A percentile compares a stretch with the other conserved stretches of the same genome.
Conservation (phyloP, 2,888 invertebrate species). For the Gerris lacustris region DNA sequence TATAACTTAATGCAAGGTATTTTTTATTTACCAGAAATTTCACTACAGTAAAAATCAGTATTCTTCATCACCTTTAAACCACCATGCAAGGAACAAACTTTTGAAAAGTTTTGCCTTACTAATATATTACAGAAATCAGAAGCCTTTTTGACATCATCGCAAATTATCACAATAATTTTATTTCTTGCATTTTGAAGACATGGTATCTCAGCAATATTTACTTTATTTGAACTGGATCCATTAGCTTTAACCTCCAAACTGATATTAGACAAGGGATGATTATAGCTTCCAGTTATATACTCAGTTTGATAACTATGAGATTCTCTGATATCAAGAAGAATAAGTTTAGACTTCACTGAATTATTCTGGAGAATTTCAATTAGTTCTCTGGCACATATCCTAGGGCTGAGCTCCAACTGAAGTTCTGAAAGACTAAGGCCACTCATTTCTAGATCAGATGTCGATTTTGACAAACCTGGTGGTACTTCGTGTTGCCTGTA, state of each 20-base stretch:
- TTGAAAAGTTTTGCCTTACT: constrained; percentile 59
- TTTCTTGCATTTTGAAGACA: constrained; percentile 48
- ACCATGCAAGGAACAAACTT: constrained; percentile 76
- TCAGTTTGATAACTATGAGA: constrained; percentile 59
- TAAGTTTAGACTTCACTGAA: constrained; percentile 39
- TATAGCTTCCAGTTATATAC: constrained; percentile 67
- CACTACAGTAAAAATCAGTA: neutral
- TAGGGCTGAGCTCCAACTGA: constrained; percentile 61
- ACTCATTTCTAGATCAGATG: constrained; percentile 39
- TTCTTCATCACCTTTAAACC: constrained; percentile 47
- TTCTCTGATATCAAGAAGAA: constrained; percentile 57
- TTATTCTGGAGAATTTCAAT: constrained; percentile 52
- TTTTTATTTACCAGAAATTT: neutral
- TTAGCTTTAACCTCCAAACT: neutral
- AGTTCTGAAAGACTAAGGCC: constrained; percentile 56
- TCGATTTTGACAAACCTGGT: constrained; percentile 29
- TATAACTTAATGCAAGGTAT: neutral
- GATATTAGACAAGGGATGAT: constrained; percentile 63
- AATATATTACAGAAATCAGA: constrained; percentile 62
- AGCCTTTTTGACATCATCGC: constrained; percentile 63
- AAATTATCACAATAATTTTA: constrained; percentile 63
- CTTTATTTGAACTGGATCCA: neutral
- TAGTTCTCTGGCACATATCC: constrained; percentile 77
- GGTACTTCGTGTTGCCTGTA: constrained; percentile 60
- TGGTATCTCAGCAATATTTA: neutral